These are phyloP conservation scores for Crossaster papposus DNA, from an alignment of 53 echinoderm and acorn worm species.

Conservation along the genomic window DNA sequence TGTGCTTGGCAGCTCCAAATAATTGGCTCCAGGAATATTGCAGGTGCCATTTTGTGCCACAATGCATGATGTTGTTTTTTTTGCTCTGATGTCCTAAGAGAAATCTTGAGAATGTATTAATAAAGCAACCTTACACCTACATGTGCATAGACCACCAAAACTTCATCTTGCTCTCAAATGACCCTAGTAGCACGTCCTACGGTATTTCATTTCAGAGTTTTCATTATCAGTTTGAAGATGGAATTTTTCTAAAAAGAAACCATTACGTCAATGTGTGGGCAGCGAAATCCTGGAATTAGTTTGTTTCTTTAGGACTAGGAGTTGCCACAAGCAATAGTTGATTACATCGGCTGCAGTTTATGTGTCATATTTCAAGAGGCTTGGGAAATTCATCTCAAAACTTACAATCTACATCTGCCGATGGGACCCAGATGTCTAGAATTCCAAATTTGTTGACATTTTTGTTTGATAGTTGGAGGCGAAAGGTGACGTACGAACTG, in stretches of 20 bases:
- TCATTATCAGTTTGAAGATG: slow-evolving; percentile 3
- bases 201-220: neutral
- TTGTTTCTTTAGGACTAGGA: neutral
- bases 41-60: too few species aligned
- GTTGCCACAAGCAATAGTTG: slow-evolving; percentile 34
- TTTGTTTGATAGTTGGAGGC: neutral
- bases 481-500: neutral
- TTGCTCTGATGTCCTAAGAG: too few species aligned
- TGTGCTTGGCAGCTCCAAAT: too few species aligned
- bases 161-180: neutral
- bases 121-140: too few species aligned
- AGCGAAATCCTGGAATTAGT: slow-evolving; percentile 1
- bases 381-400: neutral
- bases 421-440: neutral
- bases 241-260: too few species aligned
- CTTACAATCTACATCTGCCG: neutral
- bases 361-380: slow-evolving; percentile 1
- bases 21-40: too few species aligned
- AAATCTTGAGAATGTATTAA: neutral
- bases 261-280: slow-evolving; percentile 32
- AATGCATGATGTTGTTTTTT: too few species aligned
- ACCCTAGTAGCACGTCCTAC: neutral
- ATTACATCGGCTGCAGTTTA: neutral
- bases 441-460: too few species aligned
- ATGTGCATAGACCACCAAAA: neutral